A percentile compares a stretch with the other conserved stretches of the same genome.
Evolutionary conservation across 2,113 vertebrate species (phyloP).

Genomic region (Thunnus maccoyii): DNA sequence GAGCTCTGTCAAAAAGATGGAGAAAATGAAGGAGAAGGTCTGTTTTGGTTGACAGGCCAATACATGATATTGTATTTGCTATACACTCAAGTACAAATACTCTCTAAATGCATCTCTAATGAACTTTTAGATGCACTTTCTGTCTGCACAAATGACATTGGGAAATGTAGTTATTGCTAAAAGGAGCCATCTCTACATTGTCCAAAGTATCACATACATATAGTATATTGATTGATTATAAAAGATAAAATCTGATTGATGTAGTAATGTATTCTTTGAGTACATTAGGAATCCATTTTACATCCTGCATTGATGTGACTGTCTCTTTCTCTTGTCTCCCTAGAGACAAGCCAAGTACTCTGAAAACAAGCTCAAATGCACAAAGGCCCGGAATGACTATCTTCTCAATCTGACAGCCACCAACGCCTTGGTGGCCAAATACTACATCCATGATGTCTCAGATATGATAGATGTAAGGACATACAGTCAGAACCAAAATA

Average conservation of each 20-base stretch:
- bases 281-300: conserved; percentile 57
- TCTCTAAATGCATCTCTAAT: conserved; percentile 9
- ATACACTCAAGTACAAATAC: neutral
- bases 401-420: conserved; percentile 95
- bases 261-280: conserved; percentile 38
- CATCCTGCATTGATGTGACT: conserved; percentile 50
- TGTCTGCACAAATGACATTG: neutral
- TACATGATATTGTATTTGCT: neutral
- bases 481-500: neutral
- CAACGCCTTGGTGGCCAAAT: conserved; percentile 96
- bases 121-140: neutral
- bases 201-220: neutral
- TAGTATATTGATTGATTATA: conserved; percentile 16
- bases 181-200: neutral
- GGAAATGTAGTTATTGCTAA: neutral
- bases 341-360: conserved; percentile 99
- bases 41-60: neutral
- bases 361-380: conserved; percentile 99
- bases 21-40: conserved; percentile 89
- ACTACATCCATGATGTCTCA: conserved; percentile 98
- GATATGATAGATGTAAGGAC: conserved; percentile 97
- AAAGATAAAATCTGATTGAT: conserved; percentile 39
- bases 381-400: conserved; percentile 97
- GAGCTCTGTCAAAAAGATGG: conserved; percentile 97
- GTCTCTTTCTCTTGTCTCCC: conserved; percentile 51